Conservation (phyloP, 2,888 invertebrate genomes). For the Gerris lacustris region DNA sequence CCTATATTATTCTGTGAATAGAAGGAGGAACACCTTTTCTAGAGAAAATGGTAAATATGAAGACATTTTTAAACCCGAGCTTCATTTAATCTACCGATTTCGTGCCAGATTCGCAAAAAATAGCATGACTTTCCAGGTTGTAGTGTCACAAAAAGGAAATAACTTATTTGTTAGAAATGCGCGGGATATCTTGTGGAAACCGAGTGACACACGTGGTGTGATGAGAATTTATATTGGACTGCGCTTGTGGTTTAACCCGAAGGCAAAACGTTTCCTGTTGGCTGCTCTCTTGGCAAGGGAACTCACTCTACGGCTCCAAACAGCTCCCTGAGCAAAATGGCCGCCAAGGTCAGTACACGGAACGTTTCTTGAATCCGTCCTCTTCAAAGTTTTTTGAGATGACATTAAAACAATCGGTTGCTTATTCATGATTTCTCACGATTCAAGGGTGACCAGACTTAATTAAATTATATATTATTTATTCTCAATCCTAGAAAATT, state of each 20-base stretch:
- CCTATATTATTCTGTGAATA: too few species aligned
- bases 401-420: background rate
- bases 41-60: too few species aligned
- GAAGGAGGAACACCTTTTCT: too few species aligned
- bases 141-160: too few species aligned
- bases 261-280: constrained; percentile 1
- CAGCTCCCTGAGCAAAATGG: background rate
- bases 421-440: background rate
- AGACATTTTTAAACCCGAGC: too few species aligned
- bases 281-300: background rate
- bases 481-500: too few species aligned
- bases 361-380: background rate
- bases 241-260: background rate
- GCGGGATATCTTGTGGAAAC: too few species aligned
- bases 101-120: too few species aligned
- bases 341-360: background rate
- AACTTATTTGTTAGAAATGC: too few species aligned
- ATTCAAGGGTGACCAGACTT: background rate
- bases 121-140: too few species aligned
- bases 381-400: background rate
- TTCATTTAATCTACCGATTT: too few species aligned
- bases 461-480: too few species aligned
- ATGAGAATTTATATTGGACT: background rate
- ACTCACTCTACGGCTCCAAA: background rate
- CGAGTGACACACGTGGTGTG: background rate